Base-by-base conservation (phyloP, 2,113 vertebrate species). In the Gymnocephalus cernua region DNA sequence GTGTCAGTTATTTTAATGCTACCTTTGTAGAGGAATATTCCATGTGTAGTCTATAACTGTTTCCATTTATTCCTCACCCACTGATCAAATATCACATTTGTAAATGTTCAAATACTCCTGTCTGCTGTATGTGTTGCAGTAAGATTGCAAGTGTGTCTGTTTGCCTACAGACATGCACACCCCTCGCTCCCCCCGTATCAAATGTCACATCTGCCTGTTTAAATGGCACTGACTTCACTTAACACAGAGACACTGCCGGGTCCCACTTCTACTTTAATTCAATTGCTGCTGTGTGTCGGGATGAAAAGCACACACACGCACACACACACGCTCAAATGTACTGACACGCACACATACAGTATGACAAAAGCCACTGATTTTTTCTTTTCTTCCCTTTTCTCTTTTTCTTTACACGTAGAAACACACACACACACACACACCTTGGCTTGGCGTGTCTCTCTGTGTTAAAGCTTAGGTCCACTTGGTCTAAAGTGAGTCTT, bases 201-300 rank as follows among this genome's bases (percentile, higher is more conserved):
- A 93, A 93, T 93, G 89, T 87, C 89, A 91, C 84, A 88, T 84
- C 84, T 85, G 86, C 86, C 79, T 91, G 82, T 89, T 90, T 89
- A 92, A 93, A 92, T 87, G 87, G 59, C 80, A 81, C 74, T 81
- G 90, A 91, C 90, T 89, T 90, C 89, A 87, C 91, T 91, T 90
- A 86, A 87, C 92, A 88, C 64, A 15, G 54, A 83, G 57, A 69
- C 82, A 70, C 78, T 59, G 74, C 64, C 23, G 44, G 59, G 56
- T 80, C 65, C 65, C 73, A 32, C 79, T 62, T 80, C 64, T 38
- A 29, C 75, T 77, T 84, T 63, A 81, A 82, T 77, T 66, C 85
- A 79, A 86, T 74, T 79, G 82, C 63, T 35, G 6, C 47, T 18
- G 61, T 73, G 54, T 77, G 76, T 54, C 12, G 4, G 45, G 56